Percentiles rank a stretch among this genome's conserved stretches.
Evolutionary conservation across 2,113 vertebrate genomes (phyloP).

Genomic region (Oceanodroma tethys): DNA sequence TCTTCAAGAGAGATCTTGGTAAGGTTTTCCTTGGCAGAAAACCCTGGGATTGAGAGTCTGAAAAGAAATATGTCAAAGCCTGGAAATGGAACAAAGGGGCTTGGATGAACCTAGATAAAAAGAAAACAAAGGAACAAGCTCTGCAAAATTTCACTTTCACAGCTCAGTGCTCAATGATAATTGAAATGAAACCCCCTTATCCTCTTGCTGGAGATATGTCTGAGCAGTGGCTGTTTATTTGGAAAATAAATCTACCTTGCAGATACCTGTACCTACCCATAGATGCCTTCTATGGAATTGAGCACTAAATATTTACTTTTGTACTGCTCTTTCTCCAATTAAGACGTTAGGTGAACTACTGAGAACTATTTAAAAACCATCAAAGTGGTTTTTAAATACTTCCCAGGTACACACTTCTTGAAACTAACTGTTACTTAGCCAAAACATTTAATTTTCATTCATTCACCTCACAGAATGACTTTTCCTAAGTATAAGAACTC

Average conservation of each 20-base stretch:
- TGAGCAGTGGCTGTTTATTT: neutral
- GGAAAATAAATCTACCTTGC: neutral
- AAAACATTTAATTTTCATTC: neutral
- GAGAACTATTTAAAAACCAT: neutral
- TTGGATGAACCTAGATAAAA: neutral
- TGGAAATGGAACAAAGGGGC: neutral
- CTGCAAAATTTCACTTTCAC: conserved; percentile 17
- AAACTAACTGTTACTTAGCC: neutral
- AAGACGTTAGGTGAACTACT: neutral
- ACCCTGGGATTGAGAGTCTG: neutral
- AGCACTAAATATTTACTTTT: neutral
- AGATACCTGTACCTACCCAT: neutral
- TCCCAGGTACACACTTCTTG: neutral
- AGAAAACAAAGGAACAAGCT: conserved; percentile 8
- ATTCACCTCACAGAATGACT: neutral
- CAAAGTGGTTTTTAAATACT: neutral
- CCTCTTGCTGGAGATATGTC: neutral
- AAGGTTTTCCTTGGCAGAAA: neutral
- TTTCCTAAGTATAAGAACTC: neutral
- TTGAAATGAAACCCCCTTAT: conserved; percentile 22
- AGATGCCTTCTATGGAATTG: neutral
- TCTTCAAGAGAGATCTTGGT: neutral
- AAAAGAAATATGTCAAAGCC: neutral
- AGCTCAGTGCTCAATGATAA: neutral
- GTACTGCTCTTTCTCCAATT: neutral